Evolutionary conservation across 2,888 invertebrate genomes (phyloP), one percentile per base, ranked within the genome.

Genomic region (Drosophila subsilvestris): DNA sequence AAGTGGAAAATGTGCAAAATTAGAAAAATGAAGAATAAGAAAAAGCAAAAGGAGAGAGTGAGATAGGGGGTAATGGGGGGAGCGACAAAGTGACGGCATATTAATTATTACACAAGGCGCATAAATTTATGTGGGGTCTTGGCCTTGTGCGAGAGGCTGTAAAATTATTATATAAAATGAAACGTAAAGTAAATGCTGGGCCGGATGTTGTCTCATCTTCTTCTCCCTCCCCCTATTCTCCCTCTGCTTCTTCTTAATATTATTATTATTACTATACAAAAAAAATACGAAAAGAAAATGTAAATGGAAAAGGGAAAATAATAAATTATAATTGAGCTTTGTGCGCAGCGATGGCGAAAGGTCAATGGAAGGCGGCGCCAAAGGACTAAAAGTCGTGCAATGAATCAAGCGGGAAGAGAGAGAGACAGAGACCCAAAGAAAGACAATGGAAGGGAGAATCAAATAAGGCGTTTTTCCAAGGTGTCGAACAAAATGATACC

Each of bases 31-130:
- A 37, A 37, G 37, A 37, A n/a, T 37, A 37, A 37, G 37, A 37
- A n/a, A 37, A 37, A 7, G 29, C 10, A 10, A 10, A 3, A 29
- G 10, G 32, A 3, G 29, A 10, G 29, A 10, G 10, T 0, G 29
- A 53, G 61, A 43, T 49, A 25, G 25, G 29, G 12, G 54, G 20
- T 32, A 22, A 43, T 27, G 27, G 53, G 53, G 27, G 51, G 48
- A 51, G 48, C 54, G 54, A n/a, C 61, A 63, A 71, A 79, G 77
- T 63, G 65, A 79, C 74, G 75, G 78, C 86, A 88, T 80, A 86
- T 89, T 89, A 89, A 89, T 88, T 89, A 89, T 80, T 80, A 78
- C 71, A 79, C 80, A 81, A 88, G 87, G 75, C 74, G 79, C 71
- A 37, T 37, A 37, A 74, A 80, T 86, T 83, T 88, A 80, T 66